These are phyloP conservation scores for Cuniculus paca DNA, from an alignment of 2,797 vertebrate genomes.

Conservation along the genomic window DNA sequence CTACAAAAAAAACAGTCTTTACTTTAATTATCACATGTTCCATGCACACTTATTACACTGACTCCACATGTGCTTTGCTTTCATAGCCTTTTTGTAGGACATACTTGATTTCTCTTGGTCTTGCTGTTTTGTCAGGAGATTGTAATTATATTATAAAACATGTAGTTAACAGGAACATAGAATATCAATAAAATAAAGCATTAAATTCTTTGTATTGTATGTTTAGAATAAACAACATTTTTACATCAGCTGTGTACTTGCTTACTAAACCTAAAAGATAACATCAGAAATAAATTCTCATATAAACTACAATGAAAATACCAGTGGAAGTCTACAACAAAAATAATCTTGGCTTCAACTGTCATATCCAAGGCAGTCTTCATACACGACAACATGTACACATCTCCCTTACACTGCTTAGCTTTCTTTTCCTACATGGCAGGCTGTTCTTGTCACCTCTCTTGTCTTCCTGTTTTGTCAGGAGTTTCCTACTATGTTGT, in stretches of 20 bases:
- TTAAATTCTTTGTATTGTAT: neutral
- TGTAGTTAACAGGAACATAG: neutral
- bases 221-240: neutral
- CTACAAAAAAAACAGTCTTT: neutral
- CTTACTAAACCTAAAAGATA: neutral
- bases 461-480: neutral
- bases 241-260: neutral
- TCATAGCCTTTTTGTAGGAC: neutral
- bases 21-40: neutral
- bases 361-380: neutral
- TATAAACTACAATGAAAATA: neutral
- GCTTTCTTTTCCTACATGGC: neutral
- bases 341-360: neutral
- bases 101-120: neutral
- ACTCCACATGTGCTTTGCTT: neutral
- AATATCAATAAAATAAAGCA: neutral
- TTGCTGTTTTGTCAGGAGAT: neutral
- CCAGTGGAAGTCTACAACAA: neutral
- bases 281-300: neutral
- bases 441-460: neutral
- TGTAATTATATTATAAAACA: neutral
- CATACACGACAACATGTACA: neutral
- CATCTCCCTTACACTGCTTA: neutral
- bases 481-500: neutral
- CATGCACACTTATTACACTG: neutral